Evolutionary conservation across 1,140 invertebrate genomes (phyloP).

Genomic region (Bicyclus anynana): DNA sequence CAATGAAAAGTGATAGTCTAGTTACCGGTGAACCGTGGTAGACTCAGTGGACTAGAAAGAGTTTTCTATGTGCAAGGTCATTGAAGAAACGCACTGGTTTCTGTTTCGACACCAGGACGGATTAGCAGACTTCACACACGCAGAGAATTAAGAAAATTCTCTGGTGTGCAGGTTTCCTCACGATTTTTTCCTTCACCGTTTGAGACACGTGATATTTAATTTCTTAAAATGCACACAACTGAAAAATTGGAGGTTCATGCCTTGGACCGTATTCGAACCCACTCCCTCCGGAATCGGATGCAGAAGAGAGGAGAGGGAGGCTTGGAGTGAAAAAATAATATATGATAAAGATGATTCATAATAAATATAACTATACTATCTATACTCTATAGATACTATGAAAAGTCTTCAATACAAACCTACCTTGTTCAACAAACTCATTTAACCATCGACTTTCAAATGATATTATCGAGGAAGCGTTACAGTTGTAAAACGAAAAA

Average conservation of each 20-base stretch:
- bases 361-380: too few species aligned
- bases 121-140: too few species aligned
- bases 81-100: slow-evolving; percentile 36
- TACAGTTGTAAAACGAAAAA: slow-evolving; percentile 24
- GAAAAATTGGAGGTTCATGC: too few species aligned
- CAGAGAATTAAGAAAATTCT: too few species aligned
- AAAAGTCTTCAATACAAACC: slow-evolving; percentile 4
- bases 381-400: too few species aligned
- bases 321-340: too few species aligned
- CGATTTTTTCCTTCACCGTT: not conserved
- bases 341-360: too few species aligned
- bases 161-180: slow-evolving; percentile 14
- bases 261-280: too few species aligned
- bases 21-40: slow-evolving; percentile 26
- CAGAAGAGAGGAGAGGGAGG: too few species aligned
- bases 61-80: slow-evolving; percentile 40
- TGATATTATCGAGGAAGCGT: slow-evolving; percentile 29
- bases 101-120: slow-evolving; percentile 20
- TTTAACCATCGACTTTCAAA: slow-evolving; percentile 22
- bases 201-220: too few species aligned
- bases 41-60: slow-evolving; percentile 33
- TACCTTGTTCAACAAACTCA: not conserved
- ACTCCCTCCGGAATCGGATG: too few species aligned
- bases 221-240: too few species aligned
- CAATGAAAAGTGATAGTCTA: slow-evolving; percentile 27